phyloP scores from a whole-genome alignment of 2,888 invertebrate genomes.

The Agriotes lineatus region DNA sequence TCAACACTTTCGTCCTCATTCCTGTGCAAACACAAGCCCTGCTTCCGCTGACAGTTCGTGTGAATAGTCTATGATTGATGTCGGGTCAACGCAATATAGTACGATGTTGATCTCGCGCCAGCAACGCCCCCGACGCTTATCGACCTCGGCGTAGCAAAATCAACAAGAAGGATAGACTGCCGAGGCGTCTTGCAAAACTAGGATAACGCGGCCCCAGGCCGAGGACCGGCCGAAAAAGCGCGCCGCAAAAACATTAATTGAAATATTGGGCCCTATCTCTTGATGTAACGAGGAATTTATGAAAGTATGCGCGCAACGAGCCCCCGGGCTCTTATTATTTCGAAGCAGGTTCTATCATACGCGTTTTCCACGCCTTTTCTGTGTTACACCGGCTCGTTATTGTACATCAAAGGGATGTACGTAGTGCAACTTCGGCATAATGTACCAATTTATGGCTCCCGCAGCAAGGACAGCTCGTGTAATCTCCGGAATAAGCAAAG shows the following conservation, averaged over 20 bases:
- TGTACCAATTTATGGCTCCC: background rate
- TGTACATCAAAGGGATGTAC: slow-evolving; percentile 15
- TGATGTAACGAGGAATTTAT: background rate
- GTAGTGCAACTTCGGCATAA: slow-evolving; percentile 3
- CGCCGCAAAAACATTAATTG: background rate
- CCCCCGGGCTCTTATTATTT: slow-evolving; percentile 14
- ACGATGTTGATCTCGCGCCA: slow-evolving; percentile 39
- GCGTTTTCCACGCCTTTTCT: slow-evolving; percentile 14
- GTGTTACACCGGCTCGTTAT: slow-evolving; percentile 12
- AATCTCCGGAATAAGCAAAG: background rate
- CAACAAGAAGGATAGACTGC: slow-evolving; percentile 32
- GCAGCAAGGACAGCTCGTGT: background rate
- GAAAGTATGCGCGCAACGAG: background rate
- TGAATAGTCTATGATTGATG: slow-evolving; percentile 45
- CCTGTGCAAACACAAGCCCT: slow-evolving; percentile 34
- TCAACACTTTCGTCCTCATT: slow-evolving; percentile 35
- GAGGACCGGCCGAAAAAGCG: too few relatives aligned
- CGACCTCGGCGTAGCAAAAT: slow-evolving; percentile 32
- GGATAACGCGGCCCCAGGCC: slow-evolving; percentile 28
- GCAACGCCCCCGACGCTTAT: slow-evolving; percentile 41
- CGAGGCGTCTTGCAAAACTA: slow-evolving; percentile 23
- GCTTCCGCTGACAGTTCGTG: slow-evolving; percentile 40
- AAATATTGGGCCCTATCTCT: background rate
- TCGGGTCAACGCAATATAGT: slow-evolving; percentile 42
- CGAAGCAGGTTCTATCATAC: slow-evolving; percentile 1